Evolutionary conservation across 2,797 vertebrate species (phyloP), one percentile per base, ranked within the genome.

Genomic region (Lutjanus argentimaculatus): DNA sequence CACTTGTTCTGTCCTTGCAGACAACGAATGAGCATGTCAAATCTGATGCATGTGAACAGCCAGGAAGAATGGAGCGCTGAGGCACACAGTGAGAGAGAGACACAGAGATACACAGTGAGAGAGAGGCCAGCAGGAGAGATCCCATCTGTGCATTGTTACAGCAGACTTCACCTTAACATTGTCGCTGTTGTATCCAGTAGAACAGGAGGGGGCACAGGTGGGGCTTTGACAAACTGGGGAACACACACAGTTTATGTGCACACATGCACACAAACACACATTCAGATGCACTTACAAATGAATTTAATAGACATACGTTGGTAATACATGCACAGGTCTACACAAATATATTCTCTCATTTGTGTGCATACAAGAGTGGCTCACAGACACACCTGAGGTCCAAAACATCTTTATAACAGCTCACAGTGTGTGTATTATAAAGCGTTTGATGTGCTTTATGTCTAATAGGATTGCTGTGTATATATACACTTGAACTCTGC

Each of bases 71-170:
- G 71, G 84, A 1, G 59, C 40, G 43, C 70, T 65, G 77, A 73
- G 75, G 71, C 64, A 70, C 59, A 65, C 16, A 81, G 48, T 46
- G 36, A 70, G 55, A 66, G 36, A 61, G 53, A 67, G 36, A 63
- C 48, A 46, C 57, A 36, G 22, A 14, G 52, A 66, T 17, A 25
- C 65, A 55, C 51, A 63, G 75, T 56, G 61, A 75, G 49, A 70
- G 62, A 45, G 61, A 45, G 53, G 7, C 2, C 36, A 42, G 17
- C 12, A 55, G 6, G 64, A 80, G 72, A 75, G 85, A 81, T 70
- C 87, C 87, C 91, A 92, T 93, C 90, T 92, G 92, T 85, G 85
- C 68, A 46, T 77, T 90, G 80, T 88, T 87, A 83, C 84, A 85
- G 80, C 83, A 90, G 87, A 93, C 89, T 85, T 89, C 84, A 89